Evolutionary conservation across 2,888 invertebrate genomes (phyloP).

Genomic region (Altica lythri): DNA sequence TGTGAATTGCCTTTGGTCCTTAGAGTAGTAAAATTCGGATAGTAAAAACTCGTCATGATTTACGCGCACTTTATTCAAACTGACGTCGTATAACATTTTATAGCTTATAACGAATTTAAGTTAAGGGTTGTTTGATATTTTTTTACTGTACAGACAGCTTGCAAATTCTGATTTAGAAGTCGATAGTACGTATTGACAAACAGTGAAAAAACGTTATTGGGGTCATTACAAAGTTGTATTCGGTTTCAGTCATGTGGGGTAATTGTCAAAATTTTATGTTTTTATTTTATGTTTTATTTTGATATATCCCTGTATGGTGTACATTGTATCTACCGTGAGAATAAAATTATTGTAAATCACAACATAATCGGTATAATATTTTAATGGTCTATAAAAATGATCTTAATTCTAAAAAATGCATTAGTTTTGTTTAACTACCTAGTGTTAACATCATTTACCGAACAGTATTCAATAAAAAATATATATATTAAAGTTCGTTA

Average conservation of each 20-base stretch:
- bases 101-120: conserved; percentile 52
- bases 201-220: conserved; percentile 28
- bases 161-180: conserved; percentile 38
- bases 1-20: conserved; percentile 41
- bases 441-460: neutral
- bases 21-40: conserved; percentile 51
- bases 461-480: conserved; percentile 7
- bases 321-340: conserved; percentile 32
- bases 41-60: conserved; percentile 42
- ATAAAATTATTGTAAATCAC: conserved; percentile 24
- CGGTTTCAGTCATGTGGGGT: conserved; percentile 22
- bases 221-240: conserved; percentile 25
- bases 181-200: conserved; percentile 31
- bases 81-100: conserved; percentile 49
- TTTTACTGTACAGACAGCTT: conserved; percentile 32
- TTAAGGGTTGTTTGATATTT: conserved; percentile 46
- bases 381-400: conserved; percentile 23
- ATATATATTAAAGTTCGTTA: conserved; percentile 10
- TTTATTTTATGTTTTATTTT: conserved; percentile 30
- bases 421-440: neutral
- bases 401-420: conserved; percentile 19
- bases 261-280: conserved; percentile 25
- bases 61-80: conserved; percentile 46
- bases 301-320: conserved; percentile 20
- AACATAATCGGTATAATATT: conserved; percentile 11